These are phyloP conservation scores for Sclerodermus sp. DNA, from an alignment of 2,888 invertebrate genomes.

Conservation along the genomic window DNA sequence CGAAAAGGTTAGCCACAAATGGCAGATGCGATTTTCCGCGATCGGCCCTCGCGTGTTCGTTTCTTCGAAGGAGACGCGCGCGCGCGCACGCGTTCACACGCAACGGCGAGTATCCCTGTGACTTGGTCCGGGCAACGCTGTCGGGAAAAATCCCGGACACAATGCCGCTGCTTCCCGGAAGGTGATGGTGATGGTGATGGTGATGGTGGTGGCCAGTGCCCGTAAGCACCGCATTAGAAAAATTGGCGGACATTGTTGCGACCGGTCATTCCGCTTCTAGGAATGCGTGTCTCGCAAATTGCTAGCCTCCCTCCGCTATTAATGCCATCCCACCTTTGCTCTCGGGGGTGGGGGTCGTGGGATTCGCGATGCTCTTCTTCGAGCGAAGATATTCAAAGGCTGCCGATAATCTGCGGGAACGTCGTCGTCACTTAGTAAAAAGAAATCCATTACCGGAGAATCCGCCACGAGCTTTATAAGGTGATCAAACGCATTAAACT, in stretches of 20 bases:
- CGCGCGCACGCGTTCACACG: conserved; percentile 36
- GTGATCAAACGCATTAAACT: no score
- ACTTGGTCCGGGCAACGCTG: not conserved
- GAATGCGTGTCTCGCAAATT: conserved; percentile 42
- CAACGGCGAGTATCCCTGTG: conserved; percentile 31
- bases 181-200: no score
- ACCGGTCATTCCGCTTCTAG: conserved; percentile 35
- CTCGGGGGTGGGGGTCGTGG: conserved; percentile 5
- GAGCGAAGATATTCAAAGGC: no score
- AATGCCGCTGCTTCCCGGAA: conserved; percentile 40
- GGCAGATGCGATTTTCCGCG: no score
- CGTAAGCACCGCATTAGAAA: conserved; percentile 36
- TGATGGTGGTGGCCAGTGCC: conserved; percentile 24
- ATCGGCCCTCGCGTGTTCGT: conserved; percentile 22
- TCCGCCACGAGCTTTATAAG: no score
- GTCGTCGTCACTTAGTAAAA: no score
- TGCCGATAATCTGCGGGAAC: no score
- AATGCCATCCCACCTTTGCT: conserved; percentile 14
- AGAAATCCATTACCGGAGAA: no score
- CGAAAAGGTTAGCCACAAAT: no score
- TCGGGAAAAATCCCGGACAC: conserved; percentile 34
- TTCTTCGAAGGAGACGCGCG: conserved; percentile 23
- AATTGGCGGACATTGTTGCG: conserved; percentile 38
- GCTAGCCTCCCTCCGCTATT: conserved; percentile 9
- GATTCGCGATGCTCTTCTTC: conserved; percentile 2